Evolutionary conservation across 2,113 vertebrate genomes (phyloP).

Genomic region (Typhlomys cinereus): DNA sequence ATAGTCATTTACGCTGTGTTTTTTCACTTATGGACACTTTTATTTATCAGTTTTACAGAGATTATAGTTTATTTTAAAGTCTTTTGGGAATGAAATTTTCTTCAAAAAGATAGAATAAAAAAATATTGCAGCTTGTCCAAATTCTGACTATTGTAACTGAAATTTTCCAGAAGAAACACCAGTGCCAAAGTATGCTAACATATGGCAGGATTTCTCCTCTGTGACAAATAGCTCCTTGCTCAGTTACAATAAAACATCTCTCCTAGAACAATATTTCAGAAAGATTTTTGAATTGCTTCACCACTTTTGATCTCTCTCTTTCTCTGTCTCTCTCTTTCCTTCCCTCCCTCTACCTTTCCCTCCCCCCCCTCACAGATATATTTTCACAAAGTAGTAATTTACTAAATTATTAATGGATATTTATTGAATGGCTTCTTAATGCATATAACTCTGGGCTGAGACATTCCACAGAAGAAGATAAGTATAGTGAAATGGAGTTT

Average conservation of each 20-base stretch:
- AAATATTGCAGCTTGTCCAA: neutral
- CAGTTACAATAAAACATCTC: neutral
- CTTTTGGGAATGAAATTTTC: conserved; percentile 23
- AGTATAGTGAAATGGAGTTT: neutral
- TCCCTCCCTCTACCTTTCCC: too few relatives aligned
- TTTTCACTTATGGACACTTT: neutral
- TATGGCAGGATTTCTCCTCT: neutral
- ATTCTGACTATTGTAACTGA: conserved; percentile 44
- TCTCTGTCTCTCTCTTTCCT: too few relatives aligned
- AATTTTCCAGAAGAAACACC: conserved; percentile 15
- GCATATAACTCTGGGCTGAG: neutral
- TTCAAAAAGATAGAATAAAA: conserved; percentile 27
- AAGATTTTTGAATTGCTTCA: neutral
- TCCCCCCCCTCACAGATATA: too few relatives aligned
- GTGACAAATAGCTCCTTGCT: neutral
- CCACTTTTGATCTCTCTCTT: neutral
- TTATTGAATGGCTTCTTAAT: neutral
- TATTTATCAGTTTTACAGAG: neutral
- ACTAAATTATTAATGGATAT: conserved; percentile 26
- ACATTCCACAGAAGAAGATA: neutral
- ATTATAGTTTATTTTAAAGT: neutral
- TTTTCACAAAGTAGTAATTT: neutral
- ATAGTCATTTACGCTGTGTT: neutral
- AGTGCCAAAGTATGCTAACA: neutral
- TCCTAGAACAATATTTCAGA: neutral